These are phyloP conservation scores for Ceuthmochares aereus DNA, from an alignment of 2,113 vertebrate genomes.

Conservation along the genomic window DNA sequence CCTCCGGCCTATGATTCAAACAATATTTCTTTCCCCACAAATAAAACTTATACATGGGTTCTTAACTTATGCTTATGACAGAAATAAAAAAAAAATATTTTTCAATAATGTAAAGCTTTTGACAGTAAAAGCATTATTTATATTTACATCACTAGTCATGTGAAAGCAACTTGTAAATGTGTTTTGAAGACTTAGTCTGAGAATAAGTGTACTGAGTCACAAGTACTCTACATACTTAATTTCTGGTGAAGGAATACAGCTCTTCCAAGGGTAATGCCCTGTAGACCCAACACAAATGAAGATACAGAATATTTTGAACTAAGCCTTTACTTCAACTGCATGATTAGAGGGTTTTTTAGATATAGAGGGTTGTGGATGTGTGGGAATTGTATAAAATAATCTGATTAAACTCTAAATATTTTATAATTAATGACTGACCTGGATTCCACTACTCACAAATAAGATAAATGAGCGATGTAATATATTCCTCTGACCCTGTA, in stretches of 20 bases:
- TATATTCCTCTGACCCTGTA: background rate
- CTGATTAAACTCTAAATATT: background rate
- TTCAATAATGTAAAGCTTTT: background rate
- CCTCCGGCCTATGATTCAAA: background rate
- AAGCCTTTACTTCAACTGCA: background rate
- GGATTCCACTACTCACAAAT: background rate
- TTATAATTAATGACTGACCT: background rate
- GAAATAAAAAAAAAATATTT: background rate
- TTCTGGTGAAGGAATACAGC: background rate
- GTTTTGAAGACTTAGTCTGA: background rate
- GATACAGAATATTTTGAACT: background rate
- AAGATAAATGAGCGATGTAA: background rate
- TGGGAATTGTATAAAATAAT: background rate
- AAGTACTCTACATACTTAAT: background rate
- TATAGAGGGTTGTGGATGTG: background rate
- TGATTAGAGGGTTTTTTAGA: background rate
- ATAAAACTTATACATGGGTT: background rate
- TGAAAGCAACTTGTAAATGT: background rate
- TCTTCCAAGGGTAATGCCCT: background rate
- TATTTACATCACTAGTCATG: background rate
- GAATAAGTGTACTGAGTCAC: background rate
- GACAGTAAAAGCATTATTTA: background rate
- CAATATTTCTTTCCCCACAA: background rate
- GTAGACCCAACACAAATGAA: background rate
- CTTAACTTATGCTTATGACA: background rate